These are phyloP conservation scores for Xylocampa areola DNA, from an alignment of 2,888 invertebrate genomes.

Conservation along the genomic window DNA sequence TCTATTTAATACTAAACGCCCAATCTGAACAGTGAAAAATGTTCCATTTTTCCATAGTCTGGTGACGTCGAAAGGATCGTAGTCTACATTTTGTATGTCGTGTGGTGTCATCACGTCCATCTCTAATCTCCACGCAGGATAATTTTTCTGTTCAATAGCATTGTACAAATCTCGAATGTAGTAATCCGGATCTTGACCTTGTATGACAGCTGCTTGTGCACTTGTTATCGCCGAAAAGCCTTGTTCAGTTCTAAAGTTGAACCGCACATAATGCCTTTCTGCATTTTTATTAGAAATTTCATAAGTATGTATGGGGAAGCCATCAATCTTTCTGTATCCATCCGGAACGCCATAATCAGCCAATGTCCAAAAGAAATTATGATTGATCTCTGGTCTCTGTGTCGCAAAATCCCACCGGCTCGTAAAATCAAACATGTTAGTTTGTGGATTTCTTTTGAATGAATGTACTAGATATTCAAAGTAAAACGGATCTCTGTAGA, in stretches of 20 bases:
- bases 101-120: constrained; percentile 80
- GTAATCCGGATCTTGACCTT: constrained; percentile 94
- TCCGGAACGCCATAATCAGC: constrained; percentile 96
- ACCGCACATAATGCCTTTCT: constrained; percentile 94
- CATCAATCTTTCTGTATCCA: constrained; percentile 96
- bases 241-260: constrained; percentile 96
- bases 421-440: constrained; percentile 72
- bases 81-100: constrained; percentile 73
- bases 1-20: constrained; percentile 82
- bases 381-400: constrained; percentile 91
- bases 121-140: constrained; percentile 81
- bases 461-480: constrained; percentile 88
- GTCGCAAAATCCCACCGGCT: constrained; percentile 88
- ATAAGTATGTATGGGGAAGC: constrained; percentile 96
- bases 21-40: constrained; percentile 85
- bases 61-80: constrained; percentile 85
- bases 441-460: constrained; percentile 89
- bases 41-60: constrained; percentile 81
- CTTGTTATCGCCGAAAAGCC: constrained; percentile 93
- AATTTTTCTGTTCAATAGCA: constrained; percentile 92
- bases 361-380: constrained; percentile 93
- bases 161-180: constrained; percentile 95
- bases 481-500: constrained; percentile 86
- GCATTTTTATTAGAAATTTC: constrained; percentile 94
- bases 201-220: constrained; percentile 90